phyloP scores from a whole-genome alignment of 1,140 invertebrate genomes.

The Harpegnathos saltator region DNA sequence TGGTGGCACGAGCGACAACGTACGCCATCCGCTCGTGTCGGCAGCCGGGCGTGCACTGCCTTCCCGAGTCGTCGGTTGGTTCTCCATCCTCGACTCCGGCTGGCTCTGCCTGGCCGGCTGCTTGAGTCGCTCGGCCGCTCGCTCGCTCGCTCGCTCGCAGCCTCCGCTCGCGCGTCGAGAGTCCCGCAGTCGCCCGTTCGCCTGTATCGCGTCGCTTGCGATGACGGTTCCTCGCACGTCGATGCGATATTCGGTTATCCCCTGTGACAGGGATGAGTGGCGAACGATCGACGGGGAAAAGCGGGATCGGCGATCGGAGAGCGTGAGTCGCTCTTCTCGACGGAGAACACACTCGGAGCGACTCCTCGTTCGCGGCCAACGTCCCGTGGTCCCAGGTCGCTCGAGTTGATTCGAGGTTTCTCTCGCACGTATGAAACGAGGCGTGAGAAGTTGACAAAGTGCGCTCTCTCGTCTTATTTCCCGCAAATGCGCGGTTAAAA shows the following conservation, averaged over 20 bases:
- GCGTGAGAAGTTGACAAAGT: not conserved
- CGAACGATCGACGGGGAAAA: slow-evolving; percentile 7
- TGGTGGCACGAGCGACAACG: slow-evolving; percentile 74
- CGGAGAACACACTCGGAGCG: too few species aligned
- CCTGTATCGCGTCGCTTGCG: slow-evolving; percentile 51
- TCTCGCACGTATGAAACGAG: too few species aligned
- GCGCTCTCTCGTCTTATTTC: too few species aligned
- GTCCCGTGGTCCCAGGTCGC: too few species aligned
- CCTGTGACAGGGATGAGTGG: too few species aligned
- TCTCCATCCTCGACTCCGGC: slow-evolving; percentile 72
- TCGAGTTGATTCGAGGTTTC: too few species aligned
- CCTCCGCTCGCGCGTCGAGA: slow-evolving; percentile 53
- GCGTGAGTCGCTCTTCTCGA: too few species aligned
- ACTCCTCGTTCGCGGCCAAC: too few species aligned
- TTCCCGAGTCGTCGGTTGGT: slow-evolving; percentile 68
- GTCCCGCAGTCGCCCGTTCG: slow-evolving; percentile 49
- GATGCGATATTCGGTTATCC: not conserved
- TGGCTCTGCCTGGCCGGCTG: slow-evolving; percentile 35
- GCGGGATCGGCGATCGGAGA: not conserved
- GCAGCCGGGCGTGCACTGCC: slow-evolving; percentile 85
- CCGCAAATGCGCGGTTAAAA: not conserved
- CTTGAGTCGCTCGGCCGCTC: slow-evolving; percentile 14
- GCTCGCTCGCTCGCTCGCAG: slow-evolving; percentile 39
- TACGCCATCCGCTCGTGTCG: slow-evolving; percentile 84
- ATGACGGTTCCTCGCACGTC: slow-evolving; percentile 9